These are phyloP conservation scores for Anoplolepis gracilipes DNA, from an alignment of 1,140 invertebrate species.

Conservation along the genomic window DNA sequence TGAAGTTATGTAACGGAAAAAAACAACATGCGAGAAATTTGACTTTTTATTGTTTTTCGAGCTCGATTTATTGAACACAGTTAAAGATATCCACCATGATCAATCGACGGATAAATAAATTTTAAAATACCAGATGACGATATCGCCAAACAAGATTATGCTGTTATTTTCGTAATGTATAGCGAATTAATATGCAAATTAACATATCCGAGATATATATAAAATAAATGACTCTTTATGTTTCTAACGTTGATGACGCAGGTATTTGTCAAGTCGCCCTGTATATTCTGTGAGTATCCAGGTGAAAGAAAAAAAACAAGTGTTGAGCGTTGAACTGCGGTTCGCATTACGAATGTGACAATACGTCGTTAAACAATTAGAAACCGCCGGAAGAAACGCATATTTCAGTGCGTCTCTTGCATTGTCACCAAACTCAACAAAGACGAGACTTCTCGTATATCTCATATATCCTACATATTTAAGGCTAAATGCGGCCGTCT, in stretches of 20 bases:
- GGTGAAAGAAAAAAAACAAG: not conserved
- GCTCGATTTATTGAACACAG: not conserved
- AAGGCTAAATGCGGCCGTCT: not conserved
- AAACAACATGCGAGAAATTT: too few relatives aligned
- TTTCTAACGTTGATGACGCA: not conserved
- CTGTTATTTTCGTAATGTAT: slow-evolving; percentile 3
- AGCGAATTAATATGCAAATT: not conserved
- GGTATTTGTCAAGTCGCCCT: not conserved
- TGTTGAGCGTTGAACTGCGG: not conserved
- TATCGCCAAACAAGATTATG: not conserved
- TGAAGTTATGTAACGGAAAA: too few relatives aligned
- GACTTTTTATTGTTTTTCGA: too few relatives aligned
- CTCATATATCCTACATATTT: not conserved
- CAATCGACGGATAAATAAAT: too few relatives aligned
- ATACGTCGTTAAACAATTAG: not conserved
- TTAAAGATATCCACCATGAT: too few relatives aligned
- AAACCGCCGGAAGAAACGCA: not conserved
- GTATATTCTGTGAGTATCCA: not conserved
- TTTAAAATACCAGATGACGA: not conserved
- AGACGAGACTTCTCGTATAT: not conserved
- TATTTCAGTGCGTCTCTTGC: not conserved
- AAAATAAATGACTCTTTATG: not conserved
- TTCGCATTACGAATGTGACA: not conserved
- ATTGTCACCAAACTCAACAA: not conserved
- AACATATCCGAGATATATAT: not conserved